These are phyloP conservation scores for Formica selysi DNA, from an alignment of 1,140 invertebrate species.

Conservation along the genomic window DNA sequence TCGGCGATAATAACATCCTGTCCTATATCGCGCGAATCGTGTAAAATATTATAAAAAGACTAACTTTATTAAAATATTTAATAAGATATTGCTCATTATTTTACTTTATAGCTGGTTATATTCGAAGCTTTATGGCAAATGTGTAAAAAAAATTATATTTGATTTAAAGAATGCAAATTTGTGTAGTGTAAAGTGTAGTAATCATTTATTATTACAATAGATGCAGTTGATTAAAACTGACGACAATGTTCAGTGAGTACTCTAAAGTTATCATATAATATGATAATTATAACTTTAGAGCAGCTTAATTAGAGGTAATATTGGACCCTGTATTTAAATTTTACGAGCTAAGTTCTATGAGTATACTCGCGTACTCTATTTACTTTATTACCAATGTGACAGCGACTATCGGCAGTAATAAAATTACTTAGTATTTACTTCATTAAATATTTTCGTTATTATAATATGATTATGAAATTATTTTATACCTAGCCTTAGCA, in stretches of 20 bases:
- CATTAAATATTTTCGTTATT: conserved; percentile 1
- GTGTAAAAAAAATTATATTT: neutral
- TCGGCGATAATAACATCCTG: neutral
- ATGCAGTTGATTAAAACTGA: conserved; percentile 4
- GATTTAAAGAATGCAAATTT: neutral
- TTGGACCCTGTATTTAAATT: neutral
- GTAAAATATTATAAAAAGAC: conserved; percentile 14
- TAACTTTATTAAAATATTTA: conserved; percentile 39
- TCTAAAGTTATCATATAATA: conserved; percentile 6
- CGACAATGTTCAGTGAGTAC: neutral
- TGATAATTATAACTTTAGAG: neutral
- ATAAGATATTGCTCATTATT: conserved; percentile 10
- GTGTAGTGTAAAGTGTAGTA: neutral
- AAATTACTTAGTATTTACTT: conserved; percentile 4
- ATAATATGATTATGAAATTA: neutral
- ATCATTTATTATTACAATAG: neutral
- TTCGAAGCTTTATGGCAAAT: neutral
- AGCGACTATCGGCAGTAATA: conserved; percentile 3
- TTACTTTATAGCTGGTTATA: neutral
- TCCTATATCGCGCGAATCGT: neutral
- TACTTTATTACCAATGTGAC: conserved; percentile 10
- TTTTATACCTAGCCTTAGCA: neutral
- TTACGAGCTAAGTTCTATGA: neutral
- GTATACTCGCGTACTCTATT: neutral
- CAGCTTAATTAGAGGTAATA: neutral